phyloP scores from a whole-genome alignment of 2,797 vertebrate species.

The Vireo griseus region DNA sequence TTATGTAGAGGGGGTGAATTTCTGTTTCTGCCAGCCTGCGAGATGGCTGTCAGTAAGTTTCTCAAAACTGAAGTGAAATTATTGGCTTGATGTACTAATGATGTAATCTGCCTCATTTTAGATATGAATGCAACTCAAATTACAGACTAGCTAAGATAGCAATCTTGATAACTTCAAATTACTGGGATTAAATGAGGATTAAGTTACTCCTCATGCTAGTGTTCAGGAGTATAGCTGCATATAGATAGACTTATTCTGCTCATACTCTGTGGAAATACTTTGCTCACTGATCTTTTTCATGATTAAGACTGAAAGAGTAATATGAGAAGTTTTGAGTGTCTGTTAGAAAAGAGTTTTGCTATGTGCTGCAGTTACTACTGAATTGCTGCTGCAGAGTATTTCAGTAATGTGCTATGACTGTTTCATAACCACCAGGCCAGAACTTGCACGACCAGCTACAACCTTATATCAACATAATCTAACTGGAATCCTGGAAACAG shows the following conservation, averaged over 20 bases:
- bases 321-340: neutral
- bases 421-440: constrained; percentile 79
- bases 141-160: neutral
- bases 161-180: neutral
- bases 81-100: neutral
- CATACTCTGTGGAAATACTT: neutral
- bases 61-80: neutral
- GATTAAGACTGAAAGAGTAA: neutral
- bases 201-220: neutral
- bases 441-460: constrained; percentile 91
- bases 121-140: neutral
- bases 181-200: neutral
- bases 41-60: neutral
- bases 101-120: neutral
- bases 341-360: neutral
- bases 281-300: neutral
- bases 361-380: neutral
- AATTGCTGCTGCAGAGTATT: neutral
- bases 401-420: neutral
- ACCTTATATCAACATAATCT: constrained; percentile 98
- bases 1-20: accelerated
- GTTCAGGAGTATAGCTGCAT: neutral
- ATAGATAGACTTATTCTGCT: neutral
- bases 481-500: constrained; percentile 95
- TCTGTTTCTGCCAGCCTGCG: neutral